Percentiles rank a stretch among this genome's conserved stretches.
These are phyloP conservation scores for Laothoe populi DNA, from an alignment of 2,888 invertebrate genomes.

Conservation along the genomic window DNA sequence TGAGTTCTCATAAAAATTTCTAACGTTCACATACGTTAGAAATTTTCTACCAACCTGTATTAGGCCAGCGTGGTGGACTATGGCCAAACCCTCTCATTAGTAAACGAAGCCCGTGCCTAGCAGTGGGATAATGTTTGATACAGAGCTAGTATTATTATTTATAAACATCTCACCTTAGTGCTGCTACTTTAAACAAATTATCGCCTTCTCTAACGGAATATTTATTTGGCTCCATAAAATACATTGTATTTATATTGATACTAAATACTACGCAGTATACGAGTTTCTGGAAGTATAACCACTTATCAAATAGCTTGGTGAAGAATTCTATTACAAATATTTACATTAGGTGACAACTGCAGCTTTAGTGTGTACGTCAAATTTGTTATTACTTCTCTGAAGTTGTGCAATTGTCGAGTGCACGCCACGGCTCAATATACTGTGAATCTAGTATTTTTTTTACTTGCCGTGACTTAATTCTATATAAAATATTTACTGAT, in stretches of 20 bases:
- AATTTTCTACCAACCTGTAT: too few species aligned
- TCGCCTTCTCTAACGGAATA: background rate
- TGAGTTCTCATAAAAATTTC: too few species aligned
- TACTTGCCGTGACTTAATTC: background rate
- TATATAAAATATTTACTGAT: too few species aligned
- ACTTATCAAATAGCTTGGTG: background rate
- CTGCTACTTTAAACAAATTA: background rate
- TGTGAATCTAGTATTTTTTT: background rate
- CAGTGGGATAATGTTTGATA: too few species aligned
- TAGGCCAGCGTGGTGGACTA: too few species aligned
- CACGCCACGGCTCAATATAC: background rate
- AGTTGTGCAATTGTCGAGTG: background rate
- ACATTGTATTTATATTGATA: conserved; percentile 3
- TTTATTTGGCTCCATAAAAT: conserved; percentile 1
- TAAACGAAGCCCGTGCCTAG: too few species aligned
- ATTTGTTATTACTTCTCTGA: background rate
- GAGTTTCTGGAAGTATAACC: background rate
- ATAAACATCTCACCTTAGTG: background rate
- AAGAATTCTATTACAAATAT: background rate
- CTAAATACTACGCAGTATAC: background rate
- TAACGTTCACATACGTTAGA: too few species aligned
- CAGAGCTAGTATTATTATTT: too few species aligned
- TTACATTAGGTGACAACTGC: conserved; percentile 2
- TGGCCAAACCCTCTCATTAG: too few species aligned
- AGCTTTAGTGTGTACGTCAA: background rate